Percentiles rank a stretch among this genome's conserved stretches.
These are phyloP conservation scores for Eupeodes corollae DNA, from an alignment of 1,140 invertebrate genomes.

Conservation along the genomic window DNA sequence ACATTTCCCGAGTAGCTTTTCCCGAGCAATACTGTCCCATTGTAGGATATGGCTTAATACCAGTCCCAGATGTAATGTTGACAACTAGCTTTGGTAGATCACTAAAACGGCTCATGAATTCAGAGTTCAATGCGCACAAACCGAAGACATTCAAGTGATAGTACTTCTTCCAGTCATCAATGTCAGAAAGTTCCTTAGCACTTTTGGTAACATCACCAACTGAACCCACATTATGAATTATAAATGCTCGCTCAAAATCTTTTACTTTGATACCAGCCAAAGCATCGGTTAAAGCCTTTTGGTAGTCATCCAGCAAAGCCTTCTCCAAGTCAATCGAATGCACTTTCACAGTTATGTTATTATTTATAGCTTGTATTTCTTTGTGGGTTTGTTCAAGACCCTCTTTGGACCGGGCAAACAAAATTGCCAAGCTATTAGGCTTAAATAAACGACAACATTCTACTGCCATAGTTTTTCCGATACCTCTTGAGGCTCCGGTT, in stretches of 20 bases:
- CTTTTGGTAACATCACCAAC: constrained; percentile 60
- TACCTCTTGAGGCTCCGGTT: constrained; percentile 80
- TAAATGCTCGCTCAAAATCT: constrained; percentile 54
- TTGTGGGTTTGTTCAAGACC: constrained; percentile 52
- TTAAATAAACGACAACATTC: constrained; percentile 48
- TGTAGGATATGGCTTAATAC: constrained; percentile 60
- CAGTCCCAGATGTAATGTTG: constrained; percentile 80
- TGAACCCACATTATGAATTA: constrained; percentile 86
- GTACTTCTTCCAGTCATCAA: constrained; percentile 51
- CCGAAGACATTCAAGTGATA: constrained; percentile 73
- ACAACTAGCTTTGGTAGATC: constrained; percentile 50
- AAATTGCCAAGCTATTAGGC: constrained; percentile 48
- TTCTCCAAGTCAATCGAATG: constrained; percentile 48
- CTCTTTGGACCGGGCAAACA: constrained; percentile 59
- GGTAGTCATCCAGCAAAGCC: constrained; percentile 16
- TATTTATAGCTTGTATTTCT: constrained; percentile 41
- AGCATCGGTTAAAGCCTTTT: constrained; percentile 10
- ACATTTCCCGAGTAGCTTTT: constrained; percentile 85
- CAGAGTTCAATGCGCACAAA: constrained; percentile 61
- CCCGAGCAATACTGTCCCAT: constrained; percentile 72
- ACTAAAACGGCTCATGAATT: constrained; percentile 50
- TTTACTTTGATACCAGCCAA: neutral
- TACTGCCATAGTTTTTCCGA: constrained; percentile 67
- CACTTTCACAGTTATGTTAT: constrained; percentile 39
- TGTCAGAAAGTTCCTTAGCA: constrained; percentile 47